A percentile compares a stretch with the other conserved stretches of the same genome.
phyloP scores from a whole-genome alignment of 2,797 vertebrate genomes.

The Pachyuromys duprasi region DNA sequence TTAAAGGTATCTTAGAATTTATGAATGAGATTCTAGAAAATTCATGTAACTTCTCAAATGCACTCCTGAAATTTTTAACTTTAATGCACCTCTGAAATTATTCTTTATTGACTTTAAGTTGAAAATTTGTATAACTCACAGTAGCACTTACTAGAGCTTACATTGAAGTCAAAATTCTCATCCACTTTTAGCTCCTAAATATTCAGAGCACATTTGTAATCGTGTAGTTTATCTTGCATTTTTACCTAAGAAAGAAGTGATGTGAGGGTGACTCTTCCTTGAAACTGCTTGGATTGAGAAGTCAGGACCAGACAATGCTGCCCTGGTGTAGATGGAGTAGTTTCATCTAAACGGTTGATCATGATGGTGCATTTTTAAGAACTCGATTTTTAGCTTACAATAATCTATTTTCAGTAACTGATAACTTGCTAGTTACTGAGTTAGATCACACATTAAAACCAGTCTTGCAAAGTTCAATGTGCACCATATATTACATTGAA shows the following conservation, averaged over 20 bases:
- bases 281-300: not conserved
- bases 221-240: not conserved
- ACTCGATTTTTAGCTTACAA: not conserved
- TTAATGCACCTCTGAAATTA: not conserved
- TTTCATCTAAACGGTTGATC: not conserved
- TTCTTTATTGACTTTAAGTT: not conserved
- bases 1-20: not conserved
- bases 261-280: not conserved
- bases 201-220: not conserved
- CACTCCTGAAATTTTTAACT: not conserved
- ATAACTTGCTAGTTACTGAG: not conserved
- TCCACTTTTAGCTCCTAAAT: not conserved
- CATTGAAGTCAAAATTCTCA: not conserved
- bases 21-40: not conserved
- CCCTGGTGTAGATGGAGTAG: not conserved
- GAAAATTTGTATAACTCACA: not conserved
- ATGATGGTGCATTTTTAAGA: not conserved
- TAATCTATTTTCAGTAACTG: not conserved
- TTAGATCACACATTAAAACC: slow-evolving; percentile 7
- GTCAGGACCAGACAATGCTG: not conserved
- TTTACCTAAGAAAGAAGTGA: not conserved
- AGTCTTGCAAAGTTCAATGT: not conserved
- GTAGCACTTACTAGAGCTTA: not conserved
- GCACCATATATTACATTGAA: not conserved
- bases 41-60: not conserved